Evolutionary conservation across 2,113 vertebrate species (phyloP).

Genomic region (Forbesichthys agassizii): DNA sequence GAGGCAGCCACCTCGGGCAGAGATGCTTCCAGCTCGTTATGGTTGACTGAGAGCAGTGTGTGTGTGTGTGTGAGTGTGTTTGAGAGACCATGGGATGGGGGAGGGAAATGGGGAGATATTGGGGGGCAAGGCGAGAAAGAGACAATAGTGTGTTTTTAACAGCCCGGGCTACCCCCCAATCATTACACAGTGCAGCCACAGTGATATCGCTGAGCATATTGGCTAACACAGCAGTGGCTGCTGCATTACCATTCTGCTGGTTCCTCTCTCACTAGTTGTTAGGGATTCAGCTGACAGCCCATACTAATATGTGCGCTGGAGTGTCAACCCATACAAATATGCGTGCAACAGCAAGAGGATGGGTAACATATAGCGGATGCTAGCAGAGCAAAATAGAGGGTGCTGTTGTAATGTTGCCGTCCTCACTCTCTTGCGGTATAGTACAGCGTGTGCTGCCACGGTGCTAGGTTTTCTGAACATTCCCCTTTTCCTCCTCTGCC

Average conservation of each 20-base stretch:
- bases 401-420: slow-evolving; percentile 34
- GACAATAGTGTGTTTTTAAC: slow-evolving; percentile 31
- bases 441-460: slow-evolving; percentile 5
- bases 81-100: slow-evolving; percentile 14
- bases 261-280: slow-evolving; percentile 51
- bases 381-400: slow-evolving; percentile 43
- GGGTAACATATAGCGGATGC: slow-evolving; percentile 50
- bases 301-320: slow-evolving; percentile 58
- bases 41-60: slow-evolving; percentile 29
- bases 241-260: slow-evolving; percentile 51
- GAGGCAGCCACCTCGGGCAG: slow-evolving; percentile 37
- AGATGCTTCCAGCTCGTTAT: slow-evolving; percentile 51
- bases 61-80: slow-evolving; percentile 21
- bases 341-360: slow-evolving; percentile 35
- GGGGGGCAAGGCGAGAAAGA: background rate
- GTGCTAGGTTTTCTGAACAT: slow-evolving; percentile 12
- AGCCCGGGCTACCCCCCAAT: slow-evolving; percentile 30
- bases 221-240: slow-evolving; percentile 39
- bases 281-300: slow-evolving; percentile 61
- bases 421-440: slow-evolving; percentile 1
- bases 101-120: background rate
- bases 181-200: slow-evolving; percentile 58
- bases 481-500: slow-evolving; percentile 10
- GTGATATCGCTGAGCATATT: slow-evolving; percentile 52
- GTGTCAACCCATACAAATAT: slow-evolving; percentile 59